Base-by-base conservation (phyloP, 2,888 invertebrate species). In the Epiblema foenella region DNA sequence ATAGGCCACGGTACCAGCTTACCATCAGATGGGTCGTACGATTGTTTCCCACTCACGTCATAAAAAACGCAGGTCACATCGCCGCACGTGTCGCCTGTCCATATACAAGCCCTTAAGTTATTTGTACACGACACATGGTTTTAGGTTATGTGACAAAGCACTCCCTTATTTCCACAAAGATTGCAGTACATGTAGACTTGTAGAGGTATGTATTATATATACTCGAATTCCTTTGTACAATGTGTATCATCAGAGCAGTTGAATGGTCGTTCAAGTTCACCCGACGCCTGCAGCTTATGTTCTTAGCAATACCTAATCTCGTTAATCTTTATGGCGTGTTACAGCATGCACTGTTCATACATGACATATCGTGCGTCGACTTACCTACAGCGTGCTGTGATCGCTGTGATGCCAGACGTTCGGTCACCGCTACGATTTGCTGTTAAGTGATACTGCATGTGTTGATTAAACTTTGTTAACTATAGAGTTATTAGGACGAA, bases 281-380 rank as follows among this genome's bases (percentile, higher is more conserved):
- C 20, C 70, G 59, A 66, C 58, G 63, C 49, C 42, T 57, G 56
- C 56, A 66, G 71, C 66, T 71, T 71, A 71, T 42, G 39, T 65
- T 60, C 66, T 71, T 62, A 67, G 39, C 29, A 49, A 29, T 71
- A n/a, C n/a, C n/a, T n/a, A 71, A 71, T 56, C 71, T 67, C 24
- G 56, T 49, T 70, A 71, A 71, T 71, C 71, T 71, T 71, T 71
- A 71, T 57, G 62, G 71, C 66, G 24, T 15, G 66, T 71, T 71
- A 71, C 66, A 71, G 66, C 71, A 67, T 52, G 51, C 24, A 39
- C 58, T 66, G 54, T 63, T 60, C 54, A 65, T 64, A 65, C 54
- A 49, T 65, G 65, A 66, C 65, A 65, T 66, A 60, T 66, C 65
- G n/a, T n/a, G n/a, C n/a, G 65, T 54, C 59, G 46, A 54, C 51